Evolutionary conservation across 2,113 vertebrate species (phyloP).

Genomic region (Camelus dromedarius): DNA sequence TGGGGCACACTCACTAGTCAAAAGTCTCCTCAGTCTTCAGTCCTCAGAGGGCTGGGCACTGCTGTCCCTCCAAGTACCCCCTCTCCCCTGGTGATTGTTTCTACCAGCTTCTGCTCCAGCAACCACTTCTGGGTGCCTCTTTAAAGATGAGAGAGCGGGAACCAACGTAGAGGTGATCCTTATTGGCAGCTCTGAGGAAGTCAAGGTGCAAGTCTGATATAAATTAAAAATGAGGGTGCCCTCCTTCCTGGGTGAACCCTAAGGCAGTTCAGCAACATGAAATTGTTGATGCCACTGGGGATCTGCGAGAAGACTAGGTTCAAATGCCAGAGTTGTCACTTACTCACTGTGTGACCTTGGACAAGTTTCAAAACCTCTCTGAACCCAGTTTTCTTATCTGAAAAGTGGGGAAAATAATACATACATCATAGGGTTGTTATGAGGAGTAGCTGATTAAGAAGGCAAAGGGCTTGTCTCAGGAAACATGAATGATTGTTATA

Average conservation of each 20-base stretch:
- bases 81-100: background rate
- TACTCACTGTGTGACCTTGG: background rate
- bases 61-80: too few species aligned
- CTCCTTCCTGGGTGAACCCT: background rate
- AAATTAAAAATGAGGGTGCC: background rate
- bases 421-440: background rate
- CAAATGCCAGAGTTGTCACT: background rate
- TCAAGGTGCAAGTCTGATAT: background rate
- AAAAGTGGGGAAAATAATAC: background rate
- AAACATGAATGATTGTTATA: background rate
- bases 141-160: background rate
- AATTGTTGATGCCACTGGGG: background rate
- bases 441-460: background rate
- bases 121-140: background rate
- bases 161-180: too few species aligned
- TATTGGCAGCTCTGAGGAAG: background rate
- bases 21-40: background rate
- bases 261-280: background rate
- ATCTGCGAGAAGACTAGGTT: background rate
- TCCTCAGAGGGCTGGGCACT: background rate
- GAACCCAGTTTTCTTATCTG: background rate
- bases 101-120: background rate
- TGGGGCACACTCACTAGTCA: background rate
- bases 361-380: conserved; percentile 37
- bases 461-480: background rate